Conservation (phyloP, 2,888 invertebrate species). For the Galeruca laticollis region DNA sequence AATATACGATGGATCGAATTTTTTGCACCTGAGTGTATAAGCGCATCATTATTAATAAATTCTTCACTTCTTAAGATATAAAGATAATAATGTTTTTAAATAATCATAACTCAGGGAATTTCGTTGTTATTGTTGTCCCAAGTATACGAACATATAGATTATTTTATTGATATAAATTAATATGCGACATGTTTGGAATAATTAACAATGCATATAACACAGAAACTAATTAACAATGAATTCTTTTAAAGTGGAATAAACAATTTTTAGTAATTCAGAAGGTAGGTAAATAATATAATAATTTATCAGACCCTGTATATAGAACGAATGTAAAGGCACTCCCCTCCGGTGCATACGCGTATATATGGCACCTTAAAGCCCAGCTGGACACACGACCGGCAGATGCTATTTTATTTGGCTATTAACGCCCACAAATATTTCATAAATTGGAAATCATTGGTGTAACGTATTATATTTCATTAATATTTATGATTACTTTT, state of each 20-base stretch:
- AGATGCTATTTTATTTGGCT: conserved; percentile 43
- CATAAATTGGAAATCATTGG: conserved; percentile 15
- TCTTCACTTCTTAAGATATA: neutral
- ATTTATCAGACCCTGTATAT: neutral
- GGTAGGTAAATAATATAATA: too few relatives aligned
- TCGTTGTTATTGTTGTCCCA: conserved; percentile 1
- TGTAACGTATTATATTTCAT: too few relatives aligned
- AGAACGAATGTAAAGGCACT: neutral
- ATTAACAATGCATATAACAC: too few relatives aligned
- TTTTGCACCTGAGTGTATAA: too few relatives aligned
- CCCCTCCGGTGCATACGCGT: neutral
- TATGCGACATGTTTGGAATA: too few relatives aligned
- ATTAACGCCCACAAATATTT: conserved; percentile 20
- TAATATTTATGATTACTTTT: neutral
- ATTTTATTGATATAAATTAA: too few relatives aligned
- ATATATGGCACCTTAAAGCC: conserved; percentile 27
- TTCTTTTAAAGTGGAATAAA: too few relatives aligned
- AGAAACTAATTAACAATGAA: too few relatives aligned
- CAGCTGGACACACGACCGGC: conserved; percentile 49
- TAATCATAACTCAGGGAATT: conserved; percentile 6
- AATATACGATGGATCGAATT: too few relatives aligned
- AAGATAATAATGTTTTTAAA: neutral
- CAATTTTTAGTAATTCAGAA: too few relatives aligned
- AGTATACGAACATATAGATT: too few relatives aligned
- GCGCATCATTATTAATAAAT: conserved; percentile 11